Conservation (phyloP, 2,113 vertebrate species). For the Nibea coibor region DNA sequence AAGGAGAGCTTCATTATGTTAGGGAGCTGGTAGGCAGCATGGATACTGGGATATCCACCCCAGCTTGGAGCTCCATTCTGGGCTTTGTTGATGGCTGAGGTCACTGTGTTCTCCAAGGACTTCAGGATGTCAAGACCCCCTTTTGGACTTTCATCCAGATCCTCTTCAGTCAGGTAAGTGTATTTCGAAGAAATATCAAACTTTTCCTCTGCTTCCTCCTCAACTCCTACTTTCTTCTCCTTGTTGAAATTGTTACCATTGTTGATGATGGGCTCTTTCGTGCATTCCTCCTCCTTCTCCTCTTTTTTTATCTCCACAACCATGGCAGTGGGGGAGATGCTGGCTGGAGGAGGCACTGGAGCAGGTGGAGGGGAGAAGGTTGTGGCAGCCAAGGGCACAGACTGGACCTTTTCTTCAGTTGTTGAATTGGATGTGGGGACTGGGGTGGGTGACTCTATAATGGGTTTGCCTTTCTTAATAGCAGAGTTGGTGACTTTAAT, state of each 20-base stretch:
- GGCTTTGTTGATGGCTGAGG: conserved; percentile 98
- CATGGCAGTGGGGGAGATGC: conserved; percentile 87
- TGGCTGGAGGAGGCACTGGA: conserved; percentile 88
- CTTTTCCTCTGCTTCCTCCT: conserved; percentile 91
- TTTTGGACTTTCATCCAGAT: conserved; percentile 96
- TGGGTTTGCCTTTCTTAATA: conserved; percentile 98
- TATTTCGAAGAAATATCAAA: conserved; percentile 97
- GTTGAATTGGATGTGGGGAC: conserved; percentile 79
- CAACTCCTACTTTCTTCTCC: conserved; percentile 88
- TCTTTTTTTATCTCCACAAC: conserved; percentile 94
- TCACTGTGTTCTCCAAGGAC: conserved; percentile 98
- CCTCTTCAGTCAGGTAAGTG: conserved; percentile 95
- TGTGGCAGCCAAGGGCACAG: conserved; percentile 95
- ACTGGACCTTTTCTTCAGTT: conserved; percentile 95
- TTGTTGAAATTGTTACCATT: conserved; percentile 83
- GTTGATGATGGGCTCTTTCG: conserved; percentile 84
- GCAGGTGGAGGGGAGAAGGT: conserved; percentile 94
- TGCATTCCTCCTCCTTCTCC: conserved; percentile 89
- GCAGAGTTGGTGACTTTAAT: conserved; percentile 99
- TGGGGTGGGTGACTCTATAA: conserved; percentile 89
- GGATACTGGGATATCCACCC: conserved; percentile 99
- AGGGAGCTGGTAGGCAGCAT: conserved; percentile 97
- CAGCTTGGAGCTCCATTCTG: conserved; percentile 98
- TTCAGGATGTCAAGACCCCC: conserved; percentile 98
- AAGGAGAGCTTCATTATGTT: conserved; percentile 98